Evolutionary conservation across 2,888 invertebrate species (phyloP).

Genomic region (Helobdella robusta): DNA sequence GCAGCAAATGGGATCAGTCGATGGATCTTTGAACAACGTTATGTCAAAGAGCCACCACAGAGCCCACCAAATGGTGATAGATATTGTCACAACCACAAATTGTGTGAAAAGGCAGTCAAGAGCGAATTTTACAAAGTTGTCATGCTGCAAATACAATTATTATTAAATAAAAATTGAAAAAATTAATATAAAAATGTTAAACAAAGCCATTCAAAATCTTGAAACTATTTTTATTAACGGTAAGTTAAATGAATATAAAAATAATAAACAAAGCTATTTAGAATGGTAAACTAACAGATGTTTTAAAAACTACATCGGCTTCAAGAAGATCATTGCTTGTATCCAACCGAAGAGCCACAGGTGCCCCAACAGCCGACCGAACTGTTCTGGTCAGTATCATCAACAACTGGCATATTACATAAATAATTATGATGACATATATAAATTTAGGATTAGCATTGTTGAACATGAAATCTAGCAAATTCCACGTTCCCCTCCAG

Average conservation of each 20-base stretch:
- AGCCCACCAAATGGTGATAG: conserved; percentile 34
- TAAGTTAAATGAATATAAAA: no score
- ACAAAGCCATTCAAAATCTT: no score
- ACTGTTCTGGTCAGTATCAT: conserved; percentile 31
- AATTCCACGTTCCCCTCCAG: conserved; percentile 36
- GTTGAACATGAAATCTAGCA: conserved; percentile 34
- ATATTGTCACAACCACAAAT: conserved; percentile 32
- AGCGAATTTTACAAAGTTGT: conserved; percentile 26
- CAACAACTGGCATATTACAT: conserved; percentile 29
- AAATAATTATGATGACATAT: conserved; percentile 25
- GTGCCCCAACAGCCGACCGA: conserved; percentile 34
- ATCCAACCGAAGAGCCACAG: conserved; percentile 33
- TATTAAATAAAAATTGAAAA: no score
- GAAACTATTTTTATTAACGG: no score
- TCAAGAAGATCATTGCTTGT: conserved; percentile 31
- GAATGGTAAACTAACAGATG: conserved; percentile 26
- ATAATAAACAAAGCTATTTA: no score
- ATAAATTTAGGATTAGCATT: conserved; percentile 16
- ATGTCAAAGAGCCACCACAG: conserved; percentile 35
- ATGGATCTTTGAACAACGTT: conserved; percentile 31
- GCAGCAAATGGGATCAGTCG: conserved; percentile 31
- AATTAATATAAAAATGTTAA: no score
- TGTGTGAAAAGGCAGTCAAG: conserved; percentile 34
- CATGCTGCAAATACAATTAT: conserved; percentile 28
- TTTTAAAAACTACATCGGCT: conserved; percentile 33